Conservation (phyloP, 1,140 invertebrate genomes). For the Coboldia fuscipes region DNA sequence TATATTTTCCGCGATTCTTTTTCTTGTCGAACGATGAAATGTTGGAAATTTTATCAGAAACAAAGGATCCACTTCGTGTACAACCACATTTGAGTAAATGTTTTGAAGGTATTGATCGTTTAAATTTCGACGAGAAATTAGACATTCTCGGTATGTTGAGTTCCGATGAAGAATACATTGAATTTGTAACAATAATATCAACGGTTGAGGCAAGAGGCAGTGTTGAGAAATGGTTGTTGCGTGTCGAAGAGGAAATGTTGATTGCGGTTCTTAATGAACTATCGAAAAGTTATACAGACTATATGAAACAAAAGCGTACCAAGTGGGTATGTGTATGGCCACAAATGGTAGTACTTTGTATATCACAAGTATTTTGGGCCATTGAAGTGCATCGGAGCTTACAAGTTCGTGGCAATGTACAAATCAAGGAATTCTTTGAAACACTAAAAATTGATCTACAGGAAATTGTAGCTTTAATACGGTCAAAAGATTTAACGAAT, state of each 20-base stretch:
- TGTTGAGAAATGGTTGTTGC: slow-evolving; percentile 83
- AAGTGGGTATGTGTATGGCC: slow-evolving; percentile 71
- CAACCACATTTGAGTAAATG: slow-evolving; percentile 85
- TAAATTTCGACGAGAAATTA: slow-evolving; percentile 52
- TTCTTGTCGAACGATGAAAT: slow-evolving; percentile 92
- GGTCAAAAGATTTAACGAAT: slow-evolving; percentile 31
- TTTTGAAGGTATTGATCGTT: slow-evolving; percentile 55
- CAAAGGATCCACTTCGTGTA: slow-evolving; percentile 68
- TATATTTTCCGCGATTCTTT: slow-evolving; percentile 84
- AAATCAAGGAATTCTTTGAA: slow-evolving; percentile 29
- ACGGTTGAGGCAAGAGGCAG: slow-evolving; percentile 62
- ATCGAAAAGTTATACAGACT: slow-evolving; percentile 45
- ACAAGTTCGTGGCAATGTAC: slow-evolving; percentile 26
- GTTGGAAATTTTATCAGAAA: slow-evolving; percentile 83
- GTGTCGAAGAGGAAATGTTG: slow-evolving; percentile 70
- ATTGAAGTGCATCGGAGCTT: slow-evolving; percentile 49
- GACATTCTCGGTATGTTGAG: slow-evolving; percentile 73
- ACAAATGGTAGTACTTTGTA: slow-evolving; percentile 70
- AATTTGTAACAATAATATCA: slow-evolving; percentile 44
- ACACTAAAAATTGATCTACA: slow-evolving; percentile 33
- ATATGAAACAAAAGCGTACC: slow-evolving; percentile 34
- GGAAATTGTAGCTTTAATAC: slow-evolving; percentile 37
- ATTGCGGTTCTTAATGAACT: slow-evolving; percentile 47
- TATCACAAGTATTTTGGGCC: slow-evolving; percentile 81
- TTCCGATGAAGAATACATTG: slow-evolving; percentile 60